Conservation (phyloP, 92 coral and sea anemone species). For the Pocillopora meandrina region DNA sequence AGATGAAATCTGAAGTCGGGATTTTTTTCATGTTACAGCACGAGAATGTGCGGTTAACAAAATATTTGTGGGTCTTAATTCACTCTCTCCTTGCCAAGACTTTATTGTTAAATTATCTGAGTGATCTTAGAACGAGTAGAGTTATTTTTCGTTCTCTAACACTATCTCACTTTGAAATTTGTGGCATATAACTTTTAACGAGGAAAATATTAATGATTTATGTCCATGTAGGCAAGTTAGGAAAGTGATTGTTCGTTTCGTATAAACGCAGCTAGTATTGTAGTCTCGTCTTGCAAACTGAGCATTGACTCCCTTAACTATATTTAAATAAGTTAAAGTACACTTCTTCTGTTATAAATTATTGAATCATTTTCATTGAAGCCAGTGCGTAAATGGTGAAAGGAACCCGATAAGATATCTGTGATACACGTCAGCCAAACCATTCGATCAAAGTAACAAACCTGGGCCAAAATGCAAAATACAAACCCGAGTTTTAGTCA, state of each 20-base stretch:
- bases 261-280: not conserved
- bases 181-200: not conserved
- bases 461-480: too few relatives aligned
- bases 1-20: not conserved
- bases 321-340: not conserved
- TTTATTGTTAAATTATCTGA: not conserved
- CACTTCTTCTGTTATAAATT: not conserved
- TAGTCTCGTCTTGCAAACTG: slow-evolving; percentile 19
- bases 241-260: not conserved
- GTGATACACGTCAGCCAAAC: too few relatives aligned
- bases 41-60: slow-evolving; percentile 33
- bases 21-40: slow-evolving; percentile 22
- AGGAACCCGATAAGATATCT: too few relatives aligned
- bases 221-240: slow-evolving; percentile 5
- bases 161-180: not conserved
- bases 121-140: not conserved
- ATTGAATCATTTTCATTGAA: too few relatives aligned
- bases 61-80: slow-evolving; percentile 25
- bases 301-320: not conserved
- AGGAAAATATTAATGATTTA: not conserved
- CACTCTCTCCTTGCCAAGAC: slow-evolving; percentile 10
- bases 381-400: too few relatives aligned
- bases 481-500: too few relatives aligned
- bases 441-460: too few relatives aligned
- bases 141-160: not conserved